Evolutionary conservation across 2,797 vertebrate genomes (phyloP).

Genomic region (Leptodactylus fallax): DNA sequence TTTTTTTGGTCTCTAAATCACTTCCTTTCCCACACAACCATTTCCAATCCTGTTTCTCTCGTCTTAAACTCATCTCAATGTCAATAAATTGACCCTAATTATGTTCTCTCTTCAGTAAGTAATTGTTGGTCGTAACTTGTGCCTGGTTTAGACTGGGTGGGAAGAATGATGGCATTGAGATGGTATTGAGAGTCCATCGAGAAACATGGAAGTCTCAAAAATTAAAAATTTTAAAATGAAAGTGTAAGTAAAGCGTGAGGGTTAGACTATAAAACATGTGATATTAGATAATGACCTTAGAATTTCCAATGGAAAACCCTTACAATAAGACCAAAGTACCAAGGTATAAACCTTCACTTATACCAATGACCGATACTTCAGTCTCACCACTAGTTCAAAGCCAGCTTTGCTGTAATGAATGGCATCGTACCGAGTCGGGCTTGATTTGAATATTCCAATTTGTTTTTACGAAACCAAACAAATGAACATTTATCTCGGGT

Average conservation of each 20-base stretch:
- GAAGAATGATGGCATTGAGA: background rate
- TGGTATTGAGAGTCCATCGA: background rate
- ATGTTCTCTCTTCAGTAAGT: slow-evolving; percentile 12
- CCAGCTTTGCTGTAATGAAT: too few species aligned
- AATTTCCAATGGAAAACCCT: background rate
- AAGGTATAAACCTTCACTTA: too few species aligned
- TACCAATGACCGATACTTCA: too few species aligned
- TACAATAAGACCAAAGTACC: background rate
- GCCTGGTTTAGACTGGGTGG: background rate
- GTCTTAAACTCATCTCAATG: slow-evolving; percentile 14
- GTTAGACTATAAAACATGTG: too few species aligned
- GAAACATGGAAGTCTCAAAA: background rate
- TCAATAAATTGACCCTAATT: slow-evolving; percentile 22
- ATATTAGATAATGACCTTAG: background rate
- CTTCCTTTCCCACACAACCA: slow-evolving; percentile 62
- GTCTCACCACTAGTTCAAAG: too few species aligned
- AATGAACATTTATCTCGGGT: too few species aligned
- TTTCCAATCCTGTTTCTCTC: slow-evolving; percentile 6
- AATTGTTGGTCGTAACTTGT: background rate
- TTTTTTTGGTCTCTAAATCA: slow-evolving; percentile 48
- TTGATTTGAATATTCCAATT: too few species aligned
- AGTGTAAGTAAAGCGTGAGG: too few species aligned
- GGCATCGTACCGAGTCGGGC: too few species aligned
- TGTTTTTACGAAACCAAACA: too few species aligned
- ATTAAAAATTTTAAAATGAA: background rate